Percentiles rank a stretch among this genome's conserved stretches.
phyloP scores from a whole-genome alignment of 1,140 invertebrate species.

The Metaphire vulgaris region DNA sequence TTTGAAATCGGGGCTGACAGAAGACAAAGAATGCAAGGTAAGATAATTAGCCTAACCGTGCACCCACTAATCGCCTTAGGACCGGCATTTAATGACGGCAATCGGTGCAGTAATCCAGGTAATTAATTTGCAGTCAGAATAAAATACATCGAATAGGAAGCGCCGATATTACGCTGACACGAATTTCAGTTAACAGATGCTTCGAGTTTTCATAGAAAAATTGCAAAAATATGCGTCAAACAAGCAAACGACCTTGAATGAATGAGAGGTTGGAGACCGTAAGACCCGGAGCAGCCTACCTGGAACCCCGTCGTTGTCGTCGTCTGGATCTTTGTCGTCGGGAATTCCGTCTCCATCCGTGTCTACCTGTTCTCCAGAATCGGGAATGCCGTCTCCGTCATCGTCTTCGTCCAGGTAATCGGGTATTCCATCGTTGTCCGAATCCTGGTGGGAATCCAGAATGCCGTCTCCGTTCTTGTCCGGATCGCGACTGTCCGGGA shows the following conservation, averaged over 20 bases:
- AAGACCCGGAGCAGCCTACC: neutral
- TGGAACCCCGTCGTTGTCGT: conserved; percentile 17
- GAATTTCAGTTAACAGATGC: too few relatives aligned
- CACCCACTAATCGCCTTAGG: too few relatives aligned
- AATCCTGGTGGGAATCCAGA: conserved; percentile 9
- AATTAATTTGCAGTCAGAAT: neutral
- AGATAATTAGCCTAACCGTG: too few relatives aligned
- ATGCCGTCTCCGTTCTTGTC: conserved; percentile 17
- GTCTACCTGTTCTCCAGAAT: neutral
- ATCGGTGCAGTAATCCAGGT: neutral
- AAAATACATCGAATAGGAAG: neutral
- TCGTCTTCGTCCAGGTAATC: conserved; percentile 24
- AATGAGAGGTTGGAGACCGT: neutral
- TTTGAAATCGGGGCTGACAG: too few relatives aligned
- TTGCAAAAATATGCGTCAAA: too few relatives aligned
- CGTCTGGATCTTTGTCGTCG: conserved; percentile 12
- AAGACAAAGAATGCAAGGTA: too few relatives aligned
- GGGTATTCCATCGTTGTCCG: conserved; percentile 20
- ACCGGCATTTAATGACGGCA: too few relatives aligned
- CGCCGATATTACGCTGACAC: neutral
- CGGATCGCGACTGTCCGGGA: conserved; percentile 15
- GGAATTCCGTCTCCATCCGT: conserved; percentile 14
- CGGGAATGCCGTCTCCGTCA: conserved; percentile 19
- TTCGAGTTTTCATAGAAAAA: too few relatives aligned
- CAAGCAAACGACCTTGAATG: too few relatives aligned